Evolutionary conservation across 2,888 invertebrate species (phyloP), one percentile per base, ranked within the genome.

Genomic region (Therioaphis trifolii): DNA sequence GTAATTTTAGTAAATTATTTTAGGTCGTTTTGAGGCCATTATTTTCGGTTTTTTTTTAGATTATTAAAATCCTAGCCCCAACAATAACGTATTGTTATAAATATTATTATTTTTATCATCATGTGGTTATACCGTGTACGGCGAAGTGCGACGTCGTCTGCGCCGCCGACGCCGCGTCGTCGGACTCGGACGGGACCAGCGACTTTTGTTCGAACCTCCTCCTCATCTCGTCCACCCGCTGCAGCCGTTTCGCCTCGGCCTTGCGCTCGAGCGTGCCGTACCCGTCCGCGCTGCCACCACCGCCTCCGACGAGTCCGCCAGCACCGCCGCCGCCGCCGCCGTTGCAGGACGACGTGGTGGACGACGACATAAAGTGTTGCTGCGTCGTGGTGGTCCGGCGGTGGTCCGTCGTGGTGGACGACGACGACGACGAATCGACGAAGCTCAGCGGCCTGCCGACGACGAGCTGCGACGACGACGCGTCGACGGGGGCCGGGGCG

Each of bases 331-430:
- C n/a, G 3, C 49, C 35, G 18, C 18, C 49, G 86, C 85, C 35
- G 86, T n/a, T n/a, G n/a, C n/a, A n/a, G n/a, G n/a, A n/a, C n/a
- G n/a, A n/a, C n/a, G n/a, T n/a, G n/a, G n/a, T n/a, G n/a, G n/a
- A n/a, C n/a, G 85, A 27, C 18, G 85, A 27, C 21, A 58, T 9
- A 0, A 93, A 91, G 72, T 92, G 90, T n/a, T n/a, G n/a, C n/a
- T n/a, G n/a, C n/a, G n/a, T n/a, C 85, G 92, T 92, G 0, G 93
- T 93, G 88, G 93, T 93, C 86, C 93, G 92, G n/a, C n/a, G n/a
- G 85, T 92, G 93, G 40, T 93, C 91, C 18, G 87, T 86, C 71
- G 87, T 86, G 18, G 52, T 52, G 15, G 68, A 78, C n/a, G n/a
- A n/a, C n/a, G n/a, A n/a, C n/a, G n/a, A n/a, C n/a, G n/a, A n/a